phyloP scores from a whole-genome alignment of 1,140 invertebrate genomes.

The Ceratina australensis region DNA sequence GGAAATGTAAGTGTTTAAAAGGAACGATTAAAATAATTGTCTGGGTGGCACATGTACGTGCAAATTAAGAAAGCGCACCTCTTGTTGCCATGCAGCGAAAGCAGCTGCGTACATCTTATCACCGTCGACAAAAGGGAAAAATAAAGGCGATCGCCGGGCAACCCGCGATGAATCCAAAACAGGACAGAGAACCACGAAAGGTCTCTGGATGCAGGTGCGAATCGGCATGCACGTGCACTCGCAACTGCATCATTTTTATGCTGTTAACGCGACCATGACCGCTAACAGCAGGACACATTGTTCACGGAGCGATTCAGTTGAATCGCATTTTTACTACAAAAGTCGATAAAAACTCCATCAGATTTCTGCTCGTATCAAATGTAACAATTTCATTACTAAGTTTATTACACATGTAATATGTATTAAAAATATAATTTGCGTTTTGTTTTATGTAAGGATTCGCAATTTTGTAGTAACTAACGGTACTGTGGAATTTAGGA shows the following conservation, averaged over 20 bases:
- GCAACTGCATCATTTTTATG: constrained; percentile 6
- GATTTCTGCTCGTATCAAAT: too few relatives aligned
- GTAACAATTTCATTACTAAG: too few relatives aligned
- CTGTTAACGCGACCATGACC: background rate
- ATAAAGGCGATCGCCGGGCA: constrained; percentile 5
- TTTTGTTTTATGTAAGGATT: too few relatives aligned
- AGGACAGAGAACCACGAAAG: background rate
- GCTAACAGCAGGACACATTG: background rate
- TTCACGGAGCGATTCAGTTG: background rate
- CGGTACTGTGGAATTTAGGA: too few relatives aligned
- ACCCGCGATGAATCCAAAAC: constrained; percentile 26
- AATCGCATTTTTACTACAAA: too few relatives aligned
- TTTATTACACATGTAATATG: too few relatives aligned
- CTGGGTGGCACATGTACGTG: too few relatives aligned
- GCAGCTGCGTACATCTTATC: constrained; percentile 48
- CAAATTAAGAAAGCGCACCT: background rate
- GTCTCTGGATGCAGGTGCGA: constrained; percentile 24
- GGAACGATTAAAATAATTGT: background rate
- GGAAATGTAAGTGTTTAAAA: too few relatives aligned
- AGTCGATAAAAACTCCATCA: too few relatives aligned
- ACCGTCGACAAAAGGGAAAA: constrained; percentile 31
- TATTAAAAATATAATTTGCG: too few relatives aligned
- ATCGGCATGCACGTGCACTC: constrained; percentile 7
- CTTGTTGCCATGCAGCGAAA: background rate
- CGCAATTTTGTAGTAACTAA: too few relatives aligned